Base-by-base conservation (phyloP, 2,888 invertebrate genomes). In the Polymixis lichenea region DNA sequence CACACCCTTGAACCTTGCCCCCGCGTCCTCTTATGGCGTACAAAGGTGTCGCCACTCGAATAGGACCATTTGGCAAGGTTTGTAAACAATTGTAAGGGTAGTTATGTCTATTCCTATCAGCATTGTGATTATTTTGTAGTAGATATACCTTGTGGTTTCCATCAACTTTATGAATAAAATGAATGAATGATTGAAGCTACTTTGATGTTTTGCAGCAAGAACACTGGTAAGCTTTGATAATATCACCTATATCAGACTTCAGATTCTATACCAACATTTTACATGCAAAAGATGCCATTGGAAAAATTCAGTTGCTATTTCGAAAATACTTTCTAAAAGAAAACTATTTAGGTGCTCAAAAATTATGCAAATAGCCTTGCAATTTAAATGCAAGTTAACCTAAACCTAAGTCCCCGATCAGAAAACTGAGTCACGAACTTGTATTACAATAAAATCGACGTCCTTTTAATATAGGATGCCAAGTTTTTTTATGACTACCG, bases 401-500 rank as follows among this genome's bases (percentile, higher is more conserved):
- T 64, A 61, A 65, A 69, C 68, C 61, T 68, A 70, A 66, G 32
- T n/a, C 38, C 46, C 38, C 46, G 70, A 82, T 72, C 60, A 64
- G 51, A 75, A 64, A 70, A 67, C 38, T 43, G 28, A 72, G 66
- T 73, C 84, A 78, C 71, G 73, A 77, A 75, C 72, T 66, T 72
- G 74, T 56, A 65, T 66, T 51, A 69, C 61, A 75, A 79, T 78
- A 82, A 86, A 80, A 80, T 68, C 68, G 66, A 72, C 68, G 25
- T 72, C 58, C 60, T 82, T 80, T 73, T 77, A 79, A 77, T 84
- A 76, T 71, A 82, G 67, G 79, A 73, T 73, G 72, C 66, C 83
- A 77, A 86, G 82, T 80, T 85, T 85, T 86, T 86, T 80, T 77
- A 86, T 65, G 78, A 86, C 82, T 72, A 69, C 72, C 87, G 74